Conservation (phyloP, 2,888 invertebrate species). For the Actias luna region DNA sequence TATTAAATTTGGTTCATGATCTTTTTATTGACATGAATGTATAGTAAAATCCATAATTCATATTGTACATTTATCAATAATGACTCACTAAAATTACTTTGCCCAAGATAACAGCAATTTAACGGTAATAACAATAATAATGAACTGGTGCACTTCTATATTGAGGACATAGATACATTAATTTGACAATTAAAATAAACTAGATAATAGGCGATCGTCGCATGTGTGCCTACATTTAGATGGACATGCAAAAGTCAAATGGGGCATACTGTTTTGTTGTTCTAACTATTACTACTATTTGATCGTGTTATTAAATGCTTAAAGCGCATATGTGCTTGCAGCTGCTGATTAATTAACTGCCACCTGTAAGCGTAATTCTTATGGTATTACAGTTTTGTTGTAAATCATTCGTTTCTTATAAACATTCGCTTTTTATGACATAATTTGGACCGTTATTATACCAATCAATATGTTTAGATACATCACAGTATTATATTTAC, state of each 20-base stretch:
- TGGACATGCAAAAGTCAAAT: constrained; percentile 14
- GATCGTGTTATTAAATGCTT: constrained; percentile 50
- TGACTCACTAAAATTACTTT: too few relatives aligned
- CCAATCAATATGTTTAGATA: not conserved
- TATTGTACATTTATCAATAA: not conserved
- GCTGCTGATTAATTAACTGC: constrained; percentile 63
- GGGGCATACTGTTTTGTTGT: constrained; percentile 14
- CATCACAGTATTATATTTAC: not conserved
- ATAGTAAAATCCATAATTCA: not conserved
- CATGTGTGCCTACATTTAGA: not conserved
- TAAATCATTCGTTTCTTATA: constrained; percentile 12
- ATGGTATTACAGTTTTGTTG: constrained; percentile 40
- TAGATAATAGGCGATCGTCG: not conserved
- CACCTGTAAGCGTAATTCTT: constrained; percentile 61
- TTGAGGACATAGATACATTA: not conserved
- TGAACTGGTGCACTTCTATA: not conserved
- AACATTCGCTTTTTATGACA: constrained; percentile 10
- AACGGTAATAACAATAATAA: not conserved
- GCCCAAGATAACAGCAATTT: not conserved
- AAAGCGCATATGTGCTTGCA: constrained; percentile 57
- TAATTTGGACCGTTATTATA: not conserved
- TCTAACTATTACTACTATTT: constrained; percentile 34
- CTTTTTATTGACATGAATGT: not conserved
- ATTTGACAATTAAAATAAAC: constrained; percentile 11
- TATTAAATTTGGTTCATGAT: not conserved